Evolutionary conservation across 2,113 vertebrate species (phyloP).

Genomic region (Saguinus midas): DNA sequence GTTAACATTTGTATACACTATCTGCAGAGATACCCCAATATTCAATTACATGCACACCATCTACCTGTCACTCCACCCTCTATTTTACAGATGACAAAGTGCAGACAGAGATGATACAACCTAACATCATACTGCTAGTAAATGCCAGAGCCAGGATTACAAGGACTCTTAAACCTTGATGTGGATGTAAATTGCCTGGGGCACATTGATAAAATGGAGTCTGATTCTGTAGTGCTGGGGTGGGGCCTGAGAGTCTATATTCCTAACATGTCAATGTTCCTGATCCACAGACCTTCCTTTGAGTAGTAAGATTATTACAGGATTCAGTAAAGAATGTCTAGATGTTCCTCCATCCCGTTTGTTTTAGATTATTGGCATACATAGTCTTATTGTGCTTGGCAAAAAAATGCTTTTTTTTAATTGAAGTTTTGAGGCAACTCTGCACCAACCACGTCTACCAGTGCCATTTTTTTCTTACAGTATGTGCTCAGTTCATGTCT

Average conservation of each 20-base stretch:
- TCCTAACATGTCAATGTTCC: conserved; percentile 84
- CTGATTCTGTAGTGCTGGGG: conserved; percentile 68
- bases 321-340: conserved; percentile 80
- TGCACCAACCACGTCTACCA: neutral
- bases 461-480: neutral
- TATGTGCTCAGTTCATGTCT: neutral
- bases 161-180: neutral
- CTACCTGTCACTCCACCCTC: neutral
- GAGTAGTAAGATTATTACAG: conserved; percentile 90
- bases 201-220: neutral
- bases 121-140: neutral
- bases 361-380: neutral
- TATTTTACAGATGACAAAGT: neutral
- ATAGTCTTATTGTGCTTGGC: neutral
- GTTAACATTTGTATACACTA: neutral
- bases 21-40: neutral
- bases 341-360: neutral
- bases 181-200: neutral
- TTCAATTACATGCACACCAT: neutral
- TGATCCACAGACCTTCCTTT: conserved; percentile 84
- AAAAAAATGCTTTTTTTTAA: neutral
- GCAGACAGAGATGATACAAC: neutral
- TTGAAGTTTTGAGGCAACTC: neutral
- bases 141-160: neutral
- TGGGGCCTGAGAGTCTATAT: conserved; percentile 89